Evolutionary conservation across 2,113 vertebrate species (phyloP).

Genomic region (cat (Felis catus)): DNA sequence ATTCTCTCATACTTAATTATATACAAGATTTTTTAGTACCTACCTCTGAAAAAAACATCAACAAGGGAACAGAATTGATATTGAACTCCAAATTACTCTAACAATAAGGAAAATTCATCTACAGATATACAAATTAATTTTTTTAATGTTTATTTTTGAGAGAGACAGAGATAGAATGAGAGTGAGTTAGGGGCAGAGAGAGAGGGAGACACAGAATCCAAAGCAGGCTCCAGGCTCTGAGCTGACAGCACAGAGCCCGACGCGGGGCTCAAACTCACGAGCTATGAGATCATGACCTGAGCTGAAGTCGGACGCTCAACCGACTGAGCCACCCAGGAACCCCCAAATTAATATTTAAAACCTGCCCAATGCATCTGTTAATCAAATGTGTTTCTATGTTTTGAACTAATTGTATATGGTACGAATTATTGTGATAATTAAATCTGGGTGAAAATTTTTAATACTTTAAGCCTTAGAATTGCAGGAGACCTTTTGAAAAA

Average conservation of each 20-base stretch:
- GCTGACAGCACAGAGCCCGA: no score
- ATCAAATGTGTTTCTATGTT: slow-evolving; percentile 18
- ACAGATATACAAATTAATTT: background rate
- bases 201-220: no score
- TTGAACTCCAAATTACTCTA: background rate
- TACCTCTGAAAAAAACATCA: background rate
- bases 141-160: no score
- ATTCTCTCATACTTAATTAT: background rate
- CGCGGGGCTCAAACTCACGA: no score
- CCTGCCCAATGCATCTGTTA: background rate
- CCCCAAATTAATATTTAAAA: slow-evolving; percentile 7
- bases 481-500: background rate
- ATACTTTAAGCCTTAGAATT: background rate
- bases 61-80: background rate
- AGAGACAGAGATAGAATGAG: no score
- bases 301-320: no score
- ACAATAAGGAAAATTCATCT: background rate
- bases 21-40: background rate
- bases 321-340: no score
- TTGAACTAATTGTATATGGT: background rate
- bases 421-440: slow-evolving; percentile 25
- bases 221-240: no score
- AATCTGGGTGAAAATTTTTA: background rate
- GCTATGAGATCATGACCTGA: no score
- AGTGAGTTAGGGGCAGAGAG: no score